Conservation (phyloP, 2,113 vertebrate genomes). For the Takifugu bimaculatus region DNA sequence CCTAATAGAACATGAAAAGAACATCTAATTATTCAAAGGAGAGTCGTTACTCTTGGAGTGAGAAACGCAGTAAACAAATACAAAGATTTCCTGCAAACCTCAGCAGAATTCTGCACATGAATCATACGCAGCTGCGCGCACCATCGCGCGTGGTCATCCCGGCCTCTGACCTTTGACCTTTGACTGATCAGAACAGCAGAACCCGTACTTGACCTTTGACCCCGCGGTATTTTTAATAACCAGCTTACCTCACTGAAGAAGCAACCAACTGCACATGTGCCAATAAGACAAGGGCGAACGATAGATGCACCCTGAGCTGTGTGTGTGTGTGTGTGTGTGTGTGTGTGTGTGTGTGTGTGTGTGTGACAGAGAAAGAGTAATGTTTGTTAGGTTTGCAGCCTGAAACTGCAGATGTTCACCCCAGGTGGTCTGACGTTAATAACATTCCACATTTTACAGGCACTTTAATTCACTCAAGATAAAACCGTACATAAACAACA, state of each 20-base stretch:
- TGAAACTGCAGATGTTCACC: constrained; percentile 64
- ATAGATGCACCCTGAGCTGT: constrained; percentile 18
- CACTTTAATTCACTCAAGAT: constrained; percentile 57
- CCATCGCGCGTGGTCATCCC: constrained; percentile 3
- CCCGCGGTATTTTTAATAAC: constrained; percentile 35
- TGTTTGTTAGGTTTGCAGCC: constrained; percentile 46
- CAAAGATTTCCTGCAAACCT: constrained; percentile 28
- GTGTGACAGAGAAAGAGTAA: constrained; percentile 36
- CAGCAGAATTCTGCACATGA: constrained; percentile 15
- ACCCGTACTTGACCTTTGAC: constrained; percentile 48
- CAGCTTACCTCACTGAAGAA: constrained; percentile 6
- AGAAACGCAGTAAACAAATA: constrained; percentile 48
- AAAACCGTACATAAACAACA: constrained; percentile 37
- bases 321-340: constrained; percentile 14
- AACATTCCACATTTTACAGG: constrained; percentile 52
- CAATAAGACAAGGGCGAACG: constrained; percentile 40
- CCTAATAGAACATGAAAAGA: constrained; percentile 71
- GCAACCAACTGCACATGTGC: constrained; percentile 7
- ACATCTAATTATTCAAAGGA: constrained; percentile 66
- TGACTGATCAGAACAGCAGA: constrained; percentile 13
- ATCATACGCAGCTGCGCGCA: neutral
- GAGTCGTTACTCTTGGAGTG: constrained; percentile 44
- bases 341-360: constrained; percentile 10
- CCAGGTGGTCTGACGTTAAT: constrained; percentile 61
- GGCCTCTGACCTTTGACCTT: constrained; percentile 39